These are phyloP conservation scores for Tetramorium simillimum DNA, from an alignment of 1,140 invertebrate species.

Conservation along the genomic window DNA sequence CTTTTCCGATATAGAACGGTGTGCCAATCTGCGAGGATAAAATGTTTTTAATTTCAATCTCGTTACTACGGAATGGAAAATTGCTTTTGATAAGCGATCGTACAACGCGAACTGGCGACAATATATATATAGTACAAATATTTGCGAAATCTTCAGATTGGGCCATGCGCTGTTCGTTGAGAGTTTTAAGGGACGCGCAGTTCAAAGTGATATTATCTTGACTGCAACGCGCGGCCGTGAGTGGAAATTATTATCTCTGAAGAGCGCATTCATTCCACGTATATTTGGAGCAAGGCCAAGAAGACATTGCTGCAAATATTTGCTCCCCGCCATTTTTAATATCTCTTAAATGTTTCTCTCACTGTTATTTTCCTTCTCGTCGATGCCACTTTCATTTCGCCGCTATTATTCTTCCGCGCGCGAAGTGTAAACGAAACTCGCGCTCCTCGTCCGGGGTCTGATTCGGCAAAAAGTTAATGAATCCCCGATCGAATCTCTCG, in stretches of 20 bases:
- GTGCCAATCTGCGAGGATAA: slow-evolving; percentile 30
- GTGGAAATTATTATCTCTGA: slow-evolving; percentile 11
- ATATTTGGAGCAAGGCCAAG: slow-evolving; percentile 18
- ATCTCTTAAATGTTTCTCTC: slow-evolving; percentile 18
- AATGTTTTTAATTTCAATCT: slow-evolving; percentile 59
- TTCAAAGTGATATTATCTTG: background rate
- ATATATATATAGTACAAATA: background rate
- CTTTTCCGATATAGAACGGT: slow-evolving; percentile 52
- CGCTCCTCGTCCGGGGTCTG: background rate
- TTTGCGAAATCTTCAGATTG: background rate
- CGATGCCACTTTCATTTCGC: background rate
- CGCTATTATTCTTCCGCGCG: slow-evolving; percentile 4
- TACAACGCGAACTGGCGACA: no score
- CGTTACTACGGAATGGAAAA: slow-evolving; percentile 45
- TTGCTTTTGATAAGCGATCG: slow-evolving; percentile 41
- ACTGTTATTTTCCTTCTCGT: background rate
- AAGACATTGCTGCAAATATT: slow-evolving; percentile 3
- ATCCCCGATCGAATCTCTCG: slow-evolving; percentile 3
- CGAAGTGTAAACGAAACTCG: background rate
- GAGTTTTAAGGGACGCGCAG: background rate
- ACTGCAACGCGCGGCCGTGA: background rate
- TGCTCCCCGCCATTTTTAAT: slow-evolving; percentile 20
- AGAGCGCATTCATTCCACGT: background rate
- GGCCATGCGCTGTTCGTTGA: background rate
- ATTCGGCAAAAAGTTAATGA: slow-evolving; percentile 25